A percentile compares a stretch with the other conserved stretches of the same genome.
Conservation (phyloP, 2,113 vertebrate species). For the Muscicapa adusta region DNA sequence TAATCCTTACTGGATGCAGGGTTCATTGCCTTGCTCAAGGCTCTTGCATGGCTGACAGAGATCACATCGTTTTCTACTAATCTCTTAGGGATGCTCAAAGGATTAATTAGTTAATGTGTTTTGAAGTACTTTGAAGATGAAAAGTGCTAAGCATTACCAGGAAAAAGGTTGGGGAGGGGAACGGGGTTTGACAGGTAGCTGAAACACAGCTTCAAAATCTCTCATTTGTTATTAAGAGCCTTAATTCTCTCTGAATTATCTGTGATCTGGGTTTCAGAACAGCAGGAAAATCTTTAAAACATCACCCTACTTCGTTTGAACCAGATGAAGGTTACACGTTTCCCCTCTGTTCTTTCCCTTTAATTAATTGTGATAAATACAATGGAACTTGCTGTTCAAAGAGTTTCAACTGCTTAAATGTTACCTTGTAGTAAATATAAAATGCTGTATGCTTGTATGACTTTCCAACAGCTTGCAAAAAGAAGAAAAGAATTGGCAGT, state of each 20-base stretch:
- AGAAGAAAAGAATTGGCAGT: not conserved
- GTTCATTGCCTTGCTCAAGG: constrained; percentile 34
- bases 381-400: constrained; percentile 9
- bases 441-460: not conserved
- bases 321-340: not conserved
- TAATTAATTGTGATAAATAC: constrained; percentile 53
- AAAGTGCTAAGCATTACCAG: not conserved
- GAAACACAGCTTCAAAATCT: constrained; percentile 5
- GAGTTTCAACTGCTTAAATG: not conserved
- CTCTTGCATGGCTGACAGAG: not conserved
- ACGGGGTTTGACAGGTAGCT: not conserved
- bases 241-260: constrained; percentile 9
- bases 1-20: not conserved
- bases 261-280: constrained; percentile 12
- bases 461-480: not conserved
- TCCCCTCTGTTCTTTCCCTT: not conserved
- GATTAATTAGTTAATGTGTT: constrained; percentile 55
- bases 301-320: not conserved
- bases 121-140: constrained; percentile 49
- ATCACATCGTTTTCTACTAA: not conserved
- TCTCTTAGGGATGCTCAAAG: constrained; percentile 29
- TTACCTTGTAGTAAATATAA: constrained; percentile 3
- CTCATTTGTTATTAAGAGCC: not conserved
- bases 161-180: not conserved
- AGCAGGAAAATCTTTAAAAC: constrained; percentile 25